Base-by-base conservation (phyloP, 2,888 invertebrate genomes). In the Parnassius apollo region DNA sequence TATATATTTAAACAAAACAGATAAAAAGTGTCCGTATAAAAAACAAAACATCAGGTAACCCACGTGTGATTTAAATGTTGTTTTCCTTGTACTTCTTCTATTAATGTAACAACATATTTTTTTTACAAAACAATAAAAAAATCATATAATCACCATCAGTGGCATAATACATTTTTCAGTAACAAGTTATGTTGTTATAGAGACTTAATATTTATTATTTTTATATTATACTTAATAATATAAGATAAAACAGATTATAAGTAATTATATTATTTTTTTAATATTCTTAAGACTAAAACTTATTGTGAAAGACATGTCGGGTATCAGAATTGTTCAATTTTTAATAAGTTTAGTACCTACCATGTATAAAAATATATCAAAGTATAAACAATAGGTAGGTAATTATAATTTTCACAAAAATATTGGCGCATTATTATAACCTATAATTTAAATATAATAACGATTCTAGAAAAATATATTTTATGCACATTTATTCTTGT, bases 401-500 rank as follows among this genome's bases (percentile, higher is more conserved):
- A 54, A 44, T 42, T 8, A 13, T n/a, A 49, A 13, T 67, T 42
- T 51, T 48, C 56, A 63, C 25, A 56, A 68, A 60, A 68, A 68
- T 66, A 74, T 72, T 68, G 66, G 68, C 73, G 69, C 13, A 49
- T 49, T 70, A 69, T 68, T 68, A 65, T 51, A 59, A 63, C 64
- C 48, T 65, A 65, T 64, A 67, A 67, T 69, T 69, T 71, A 70
- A 68, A 65, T 65, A 68, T 67, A 69, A 67, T 35, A 70, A 73
- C 67, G 55, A 59, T 55, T 59, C 51, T 59, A 63, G 13, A 46
- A 70, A 72, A 71, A 76, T 71, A 73, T 71, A 67, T 75, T 74
- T 73, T 75, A 73, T 75, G 73, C 70, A 77, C 74, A 77, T 74
- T 67, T 62, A 74, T 75, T 78, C 75, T 77, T 83, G 77, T 84